Conservation (phyloP, 2,888 invertebrate genomes). For the Acanthosepion pharaonis region DNA sequence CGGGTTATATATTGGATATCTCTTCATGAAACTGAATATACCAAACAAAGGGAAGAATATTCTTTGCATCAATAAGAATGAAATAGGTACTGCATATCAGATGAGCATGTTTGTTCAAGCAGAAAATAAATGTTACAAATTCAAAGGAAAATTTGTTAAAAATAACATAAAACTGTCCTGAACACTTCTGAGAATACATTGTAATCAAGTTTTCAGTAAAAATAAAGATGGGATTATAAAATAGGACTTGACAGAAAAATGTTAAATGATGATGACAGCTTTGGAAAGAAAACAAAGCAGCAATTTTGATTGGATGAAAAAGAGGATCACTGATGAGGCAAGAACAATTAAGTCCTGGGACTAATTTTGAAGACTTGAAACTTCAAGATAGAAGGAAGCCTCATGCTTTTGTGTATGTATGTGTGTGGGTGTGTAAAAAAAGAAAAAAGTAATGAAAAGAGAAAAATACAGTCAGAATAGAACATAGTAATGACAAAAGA, state of each 20-base stretch:
- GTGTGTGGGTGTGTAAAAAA: not conserved
- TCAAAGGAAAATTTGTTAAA: no score
- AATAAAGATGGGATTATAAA: no score
- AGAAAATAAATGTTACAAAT: no score
- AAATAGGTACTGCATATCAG: no score
- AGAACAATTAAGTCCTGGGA: not conserved
- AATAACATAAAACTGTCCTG: no score
- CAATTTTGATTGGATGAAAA: not conserved
- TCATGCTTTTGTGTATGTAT: not conserved
- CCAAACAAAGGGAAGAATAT: no score
- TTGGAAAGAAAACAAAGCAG: not conserved
- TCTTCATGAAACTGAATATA: no score
- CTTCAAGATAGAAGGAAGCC: not conserved
- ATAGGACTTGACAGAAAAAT: not conserved
- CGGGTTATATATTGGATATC: no score
- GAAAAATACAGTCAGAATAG: not conserved
- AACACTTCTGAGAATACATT: no score
- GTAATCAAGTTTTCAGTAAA: no score
- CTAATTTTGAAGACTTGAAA: not conserved
- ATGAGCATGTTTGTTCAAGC: no score
- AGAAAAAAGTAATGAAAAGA: not conserved
- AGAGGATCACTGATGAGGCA: slow-evolving; percentile 33
- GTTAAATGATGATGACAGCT: not conserved
- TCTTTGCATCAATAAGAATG: no score
- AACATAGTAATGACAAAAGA: not conserved